Evolutionary conservation across 2,888 invertebrate species (phyloP), one percentile per base, ranked within the genome.

Genomic region (Muscina levida): DNA sequence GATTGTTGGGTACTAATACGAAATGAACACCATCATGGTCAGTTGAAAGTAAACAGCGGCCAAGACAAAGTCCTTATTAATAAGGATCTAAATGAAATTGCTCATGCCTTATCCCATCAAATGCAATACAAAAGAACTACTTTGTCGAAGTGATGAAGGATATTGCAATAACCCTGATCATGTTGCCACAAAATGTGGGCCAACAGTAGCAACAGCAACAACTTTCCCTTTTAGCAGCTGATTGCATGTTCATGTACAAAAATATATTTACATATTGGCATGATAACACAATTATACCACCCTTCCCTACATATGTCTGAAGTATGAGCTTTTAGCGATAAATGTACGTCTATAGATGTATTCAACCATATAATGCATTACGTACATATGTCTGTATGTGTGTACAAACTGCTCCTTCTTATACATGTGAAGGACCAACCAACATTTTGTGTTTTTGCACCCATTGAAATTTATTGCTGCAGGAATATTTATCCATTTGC

Each of bases 401-500:
- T 74, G 42, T 59, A 31, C n/a, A n/a, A n/a, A n/a, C n/a, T n/a
- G n/a, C n/a, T n/a, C n/a, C n/a, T n/a, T n/a, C n/a, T n/a, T n/a
- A n/a, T n/a, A n/a, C n/a, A n/a, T n/a, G n/a, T n/a, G n/a, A n/a
- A n/a, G n/a, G n/a, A n/a, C n/a, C n/a, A 48, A 74, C 39, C 68
- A 72, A 56, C 53, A 10, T 15, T 62, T 53, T 67, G 19, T 19
- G 26, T 26, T 39, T 71, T 46, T 8, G 39, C 72, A 68, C 48
- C 66, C 51, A 66, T 66, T 73, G 26, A 67, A 68, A 67, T 46
- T 53, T 74, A 71, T 79, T 67, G 66, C 79, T 57, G 39, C 37
- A 62, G 73, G 79, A 22, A 48, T 26, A 73, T 73, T 70, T 73
- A 71, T 39, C 59, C 73, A 77, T 77, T 77, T 73, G 56, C 68